phyloP scores from a whole-genome alignment of 2,113 vertebrate species.

The Poeciliopsis occidentalis region DNA sequence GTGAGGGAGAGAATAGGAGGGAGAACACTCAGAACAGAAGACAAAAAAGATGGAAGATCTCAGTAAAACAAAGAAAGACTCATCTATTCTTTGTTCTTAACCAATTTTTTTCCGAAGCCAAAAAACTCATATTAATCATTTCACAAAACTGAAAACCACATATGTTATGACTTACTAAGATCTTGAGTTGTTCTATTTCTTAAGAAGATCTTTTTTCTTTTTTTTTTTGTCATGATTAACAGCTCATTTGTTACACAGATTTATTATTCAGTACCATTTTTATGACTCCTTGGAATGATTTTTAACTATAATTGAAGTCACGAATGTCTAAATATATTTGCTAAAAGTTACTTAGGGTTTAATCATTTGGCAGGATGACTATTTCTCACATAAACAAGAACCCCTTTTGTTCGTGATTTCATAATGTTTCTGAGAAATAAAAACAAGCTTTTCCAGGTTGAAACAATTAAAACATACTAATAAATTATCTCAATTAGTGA shows the following conservation, averaged over 20 bases:
- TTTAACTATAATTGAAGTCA: background rate
- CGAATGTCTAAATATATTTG: background rate
- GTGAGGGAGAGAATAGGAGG: conserved; percentile 34
- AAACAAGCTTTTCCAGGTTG: no score
- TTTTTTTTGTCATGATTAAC: no score
- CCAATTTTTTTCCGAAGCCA: background rate
- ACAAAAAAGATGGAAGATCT: conserved; percentile 39
- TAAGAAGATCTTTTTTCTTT: no score
- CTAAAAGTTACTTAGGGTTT: background rate
- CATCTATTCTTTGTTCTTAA: background rate
- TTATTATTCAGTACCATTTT: background rate
- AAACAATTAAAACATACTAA: no score
- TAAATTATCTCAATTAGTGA: no score
- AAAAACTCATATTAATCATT: background rate
- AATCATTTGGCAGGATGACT: background rate
- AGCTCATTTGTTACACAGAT: no score
- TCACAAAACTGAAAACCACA: background rate
- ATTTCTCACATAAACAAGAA: background rate
- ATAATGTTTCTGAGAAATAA: no score
- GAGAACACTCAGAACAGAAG: conserved; percentile 19
- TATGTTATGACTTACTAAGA: no score
- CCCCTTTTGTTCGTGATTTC: no score
- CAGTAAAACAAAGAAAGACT: conserved; percentile 23
- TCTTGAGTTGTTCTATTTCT: no score
- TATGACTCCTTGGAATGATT: background rate